Evolutionary conservation across 2,113 vertebrate species (phyloP).

Genomic region (Xenopus laevis): DNA sequence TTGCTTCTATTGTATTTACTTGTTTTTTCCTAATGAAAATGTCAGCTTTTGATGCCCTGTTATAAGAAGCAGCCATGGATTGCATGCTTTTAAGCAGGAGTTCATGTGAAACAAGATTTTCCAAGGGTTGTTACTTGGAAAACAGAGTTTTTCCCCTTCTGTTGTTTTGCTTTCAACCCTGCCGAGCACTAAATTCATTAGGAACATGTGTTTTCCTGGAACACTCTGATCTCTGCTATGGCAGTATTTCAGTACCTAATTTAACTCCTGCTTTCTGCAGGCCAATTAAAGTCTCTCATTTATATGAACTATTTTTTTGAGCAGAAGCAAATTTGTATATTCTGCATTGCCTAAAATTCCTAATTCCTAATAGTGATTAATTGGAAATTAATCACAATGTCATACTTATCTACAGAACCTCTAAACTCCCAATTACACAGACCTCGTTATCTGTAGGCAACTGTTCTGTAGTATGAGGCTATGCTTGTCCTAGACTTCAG

Average conservation of each 20-base stretch:
- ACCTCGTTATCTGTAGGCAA: too few species aligned
- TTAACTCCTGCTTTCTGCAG: too few species aligned
- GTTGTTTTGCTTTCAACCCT: constrained; percentile 26
- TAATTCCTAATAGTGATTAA: too few species aligned
- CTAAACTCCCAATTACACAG: too few species aligned
- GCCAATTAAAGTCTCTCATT: too few species aligned
- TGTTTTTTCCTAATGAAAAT: constrained; percentile 5
- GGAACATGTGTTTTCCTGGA: neutral
- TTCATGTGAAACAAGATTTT: constrained; percentile 25
- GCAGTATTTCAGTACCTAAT: neutral
- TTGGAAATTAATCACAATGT: too few species aligned
- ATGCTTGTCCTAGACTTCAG: too few species aligned
- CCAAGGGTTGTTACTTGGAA: constrained; percentile 16
- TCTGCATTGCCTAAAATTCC: too few species aligned
- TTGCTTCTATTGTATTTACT: neutral
- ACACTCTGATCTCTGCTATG: neutral
- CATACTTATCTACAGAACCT: too few species aligned
- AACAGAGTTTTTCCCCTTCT: constrained; percentile 23
- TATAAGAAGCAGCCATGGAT: constrained; percentile 25
- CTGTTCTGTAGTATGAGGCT: too few species aligned
- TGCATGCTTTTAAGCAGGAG: constrained; percentile 26
- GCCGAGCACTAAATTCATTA: constrained; percentile 28
- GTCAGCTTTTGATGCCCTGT: constrained; percentile 34
- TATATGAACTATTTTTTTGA: too few species aligned
- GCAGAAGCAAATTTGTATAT: too few species aligned